Percentiles rank a stretch among this genome's conserved stretches.
phyloP scores from a whole-genome alignment of 2,113 vertebrate species.

The Rhinopomastus cyanomelas region DNA sequence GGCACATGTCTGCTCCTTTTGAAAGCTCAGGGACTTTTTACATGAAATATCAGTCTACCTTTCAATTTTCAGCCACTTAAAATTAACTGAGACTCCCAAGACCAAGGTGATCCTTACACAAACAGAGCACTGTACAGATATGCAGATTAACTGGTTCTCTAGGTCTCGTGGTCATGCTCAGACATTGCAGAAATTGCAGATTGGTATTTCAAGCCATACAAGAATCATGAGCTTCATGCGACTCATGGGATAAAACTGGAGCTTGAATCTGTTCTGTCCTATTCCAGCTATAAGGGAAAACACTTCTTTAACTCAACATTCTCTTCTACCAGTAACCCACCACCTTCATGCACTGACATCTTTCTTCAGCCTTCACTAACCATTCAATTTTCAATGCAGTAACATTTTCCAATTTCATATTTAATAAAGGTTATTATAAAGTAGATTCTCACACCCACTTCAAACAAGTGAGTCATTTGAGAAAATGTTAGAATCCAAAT shows the following conservation, averaged over 20 bases:
- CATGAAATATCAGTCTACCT: not conserved
- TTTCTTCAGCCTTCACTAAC: not conserved
- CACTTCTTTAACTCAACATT: not conserved
- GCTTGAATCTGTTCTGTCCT: not conserved
- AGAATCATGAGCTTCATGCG: not conserved
- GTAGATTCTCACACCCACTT: not conserved
- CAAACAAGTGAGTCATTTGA: not conserved
- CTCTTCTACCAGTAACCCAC: not conserved
- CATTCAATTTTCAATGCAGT: not conserved
- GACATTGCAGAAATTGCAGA: not conserved
- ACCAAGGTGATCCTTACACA: not conserved
- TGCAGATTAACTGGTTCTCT: not conserved
- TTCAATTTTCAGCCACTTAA: not conserved
- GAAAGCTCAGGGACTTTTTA: not conserved
- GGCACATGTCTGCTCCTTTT: not conserved
- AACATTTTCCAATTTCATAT: not conserved
- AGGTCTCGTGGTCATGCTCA: not conserved
- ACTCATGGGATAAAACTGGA: not conserved
- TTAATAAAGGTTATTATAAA: not conserved
- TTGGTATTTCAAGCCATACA: not conserved
- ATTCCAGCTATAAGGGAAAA: not conserved
- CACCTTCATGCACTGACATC: not conserved
- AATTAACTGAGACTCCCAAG: not conserved
- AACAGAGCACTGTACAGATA: not conserved
- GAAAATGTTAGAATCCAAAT: not conserved